phyloP scores from a whole-genome alignment of 2,888 invertebrate genomes.

The Petrophora chlorosata region DNA sequence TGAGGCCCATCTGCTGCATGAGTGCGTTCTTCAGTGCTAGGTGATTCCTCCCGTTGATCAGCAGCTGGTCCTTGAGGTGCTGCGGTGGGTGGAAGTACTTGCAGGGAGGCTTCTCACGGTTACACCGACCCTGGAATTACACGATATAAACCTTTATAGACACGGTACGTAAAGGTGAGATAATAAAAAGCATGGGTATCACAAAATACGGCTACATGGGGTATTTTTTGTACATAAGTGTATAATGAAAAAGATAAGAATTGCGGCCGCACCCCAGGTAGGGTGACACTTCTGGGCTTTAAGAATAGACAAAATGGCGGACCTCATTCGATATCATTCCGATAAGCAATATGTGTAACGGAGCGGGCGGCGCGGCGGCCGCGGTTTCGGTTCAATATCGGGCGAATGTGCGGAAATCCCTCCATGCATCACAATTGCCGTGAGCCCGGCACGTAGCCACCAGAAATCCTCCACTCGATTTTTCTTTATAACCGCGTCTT shows the following conservation, averaged over 20 bases:
- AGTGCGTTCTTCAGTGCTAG: constrained; percentile 99
- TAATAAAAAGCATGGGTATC: constrained; percentile 11
- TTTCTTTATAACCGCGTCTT: constrained; percentile 71
- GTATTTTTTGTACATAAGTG: constrained; percentile 37
- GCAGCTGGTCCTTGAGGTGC: constrained; percentile 99
- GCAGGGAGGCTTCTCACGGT: constrained; percentile 99
- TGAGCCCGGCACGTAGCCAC: constrained; percentile 69
- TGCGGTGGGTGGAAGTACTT: constrained; percentile 99
- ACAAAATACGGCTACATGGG: constrained; percentile 11
- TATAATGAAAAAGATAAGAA: constrained; percentile 58
- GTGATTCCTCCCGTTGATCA: constrained; percentile 99
- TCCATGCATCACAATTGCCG: constrained; percentile 72
- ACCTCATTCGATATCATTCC: constrained; percentile 68
- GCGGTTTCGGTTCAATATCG: constrained; percentile 64
- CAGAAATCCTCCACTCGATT: constrained; percentile 68
- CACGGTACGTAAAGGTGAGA: constrained; percentile 6
- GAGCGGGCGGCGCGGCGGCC: constrained; percentile 46
- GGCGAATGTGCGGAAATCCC: constrained; percentile 69
- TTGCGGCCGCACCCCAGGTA: constrained; percentile 42
- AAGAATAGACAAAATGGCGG: constrained; percentile 63
- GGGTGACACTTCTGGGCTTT: constrained; percentile 54
- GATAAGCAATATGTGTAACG: constrained; percentile 70
- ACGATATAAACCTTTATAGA: constrained; percentile 25
- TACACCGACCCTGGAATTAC: constrained; percentile 97
- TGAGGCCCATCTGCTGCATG: constrained; percentile 97